Conservation (phyloP, 2,113 vertebrate species). For the Apeltes quadracus region DNA sequence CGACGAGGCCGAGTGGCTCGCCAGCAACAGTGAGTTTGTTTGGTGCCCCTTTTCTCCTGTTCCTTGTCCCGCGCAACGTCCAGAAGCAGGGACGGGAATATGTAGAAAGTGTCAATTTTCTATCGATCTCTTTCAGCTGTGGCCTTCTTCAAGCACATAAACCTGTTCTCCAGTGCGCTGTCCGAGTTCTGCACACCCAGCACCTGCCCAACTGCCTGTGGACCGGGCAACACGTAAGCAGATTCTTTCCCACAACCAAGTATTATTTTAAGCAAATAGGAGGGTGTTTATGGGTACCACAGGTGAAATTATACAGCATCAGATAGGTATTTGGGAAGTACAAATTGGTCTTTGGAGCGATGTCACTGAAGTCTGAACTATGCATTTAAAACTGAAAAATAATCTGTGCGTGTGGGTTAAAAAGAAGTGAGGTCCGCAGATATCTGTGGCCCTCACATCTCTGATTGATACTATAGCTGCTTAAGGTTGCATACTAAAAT, state of each 20-base stretch:
- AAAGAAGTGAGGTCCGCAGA: background rate
- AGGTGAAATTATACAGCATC: background rate
- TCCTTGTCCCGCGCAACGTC: background rate
- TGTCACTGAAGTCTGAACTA: background rate
- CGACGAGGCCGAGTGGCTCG: slow-evolving; percentile 81
- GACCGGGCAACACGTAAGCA: slow-evolving; percentile 77
- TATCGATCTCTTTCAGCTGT: slow-evolving; percentile 72
- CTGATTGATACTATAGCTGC: background rate
- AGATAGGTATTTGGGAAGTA: background rate
- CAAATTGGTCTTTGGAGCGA: background rate
- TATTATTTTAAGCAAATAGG: background rate
- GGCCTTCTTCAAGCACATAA: slow-evolving; percentile 85
- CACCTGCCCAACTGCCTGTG: slow-evolving; percentile 80
- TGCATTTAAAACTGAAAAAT: background rate
- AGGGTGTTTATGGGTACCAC: background rate
- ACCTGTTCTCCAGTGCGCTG: slow-evolving; percentile 80
- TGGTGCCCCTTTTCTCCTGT: background rate
- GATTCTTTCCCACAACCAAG: background rate
- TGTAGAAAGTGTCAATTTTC: background rate
- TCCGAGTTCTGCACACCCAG: slow-evolving; percentile 83
- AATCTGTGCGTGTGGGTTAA: background rate
- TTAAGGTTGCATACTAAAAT: background rate
- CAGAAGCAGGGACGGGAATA: background rate
- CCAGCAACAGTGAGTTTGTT: slow-evolving; percentile 78
- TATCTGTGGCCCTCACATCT: background rate